These are phyloP conservation scores for Coregonus suidteri DNA, from an alignment of 2,797 vertebrate species.

Conservation along the genomic window DNA sequence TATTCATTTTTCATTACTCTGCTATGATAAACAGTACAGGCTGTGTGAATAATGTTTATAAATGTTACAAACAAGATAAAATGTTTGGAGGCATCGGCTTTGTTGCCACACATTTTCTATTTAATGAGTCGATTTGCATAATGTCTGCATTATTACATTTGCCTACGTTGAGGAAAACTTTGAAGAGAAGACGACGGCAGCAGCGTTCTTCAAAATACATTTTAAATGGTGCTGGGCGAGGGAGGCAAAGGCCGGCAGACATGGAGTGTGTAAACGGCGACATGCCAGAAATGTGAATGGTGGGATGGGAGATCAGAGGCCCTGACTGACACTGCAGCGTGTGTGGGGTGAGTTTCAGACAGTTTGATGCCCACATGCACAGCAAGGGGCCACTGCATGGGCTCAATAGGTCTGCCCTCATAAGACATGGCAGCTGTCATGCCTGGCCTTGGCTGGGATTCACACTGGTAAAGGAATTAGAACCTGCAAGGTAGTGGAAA, in stretches of 20 bases:
- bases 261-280: conserved; percentile 15
- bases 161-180: conserved; percentile 84
- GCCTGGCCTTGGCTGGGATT: background rate
- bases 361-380: conserved; percentile 2
- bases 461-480: background rate
- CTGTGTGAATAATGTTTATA: conserved; percentile 60
- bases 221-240: conserved; percentile 32
- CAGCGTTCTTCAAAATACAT: no score
- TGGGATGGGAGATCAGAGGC: conserved; percentile 13
- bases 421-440: conserved; percentile 4
- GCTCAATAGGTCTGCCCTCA: background rate
- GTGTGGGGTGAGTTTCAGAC: background rate
- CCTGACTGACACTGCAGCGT: conserved; percentile 7
- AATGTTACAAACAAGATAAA: conserved; percentile 69
- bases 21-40: conserved; percentile 60
- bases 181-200: conserved; percentile 54
- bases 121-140: conserved; percentile 92
- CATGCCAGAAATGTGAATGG: conserved; percentile 28
- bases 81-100: conserved; percentile 68
- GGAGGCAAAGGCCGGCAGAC: conserved; percentile 30
- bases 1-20: conserved; percentile 63
- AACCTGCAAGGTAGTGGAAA: background rate
- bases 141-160: conserved; percentile 87
- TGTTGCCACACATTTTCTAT: conserved; percentile 67
- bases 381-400: background rate